Evolutionary conservation across 2,113 vertebrate species (phyloP), one percentile per base, ranked within the genome.

Genomic region (Tragelaphus strepsiceros): DNA sequence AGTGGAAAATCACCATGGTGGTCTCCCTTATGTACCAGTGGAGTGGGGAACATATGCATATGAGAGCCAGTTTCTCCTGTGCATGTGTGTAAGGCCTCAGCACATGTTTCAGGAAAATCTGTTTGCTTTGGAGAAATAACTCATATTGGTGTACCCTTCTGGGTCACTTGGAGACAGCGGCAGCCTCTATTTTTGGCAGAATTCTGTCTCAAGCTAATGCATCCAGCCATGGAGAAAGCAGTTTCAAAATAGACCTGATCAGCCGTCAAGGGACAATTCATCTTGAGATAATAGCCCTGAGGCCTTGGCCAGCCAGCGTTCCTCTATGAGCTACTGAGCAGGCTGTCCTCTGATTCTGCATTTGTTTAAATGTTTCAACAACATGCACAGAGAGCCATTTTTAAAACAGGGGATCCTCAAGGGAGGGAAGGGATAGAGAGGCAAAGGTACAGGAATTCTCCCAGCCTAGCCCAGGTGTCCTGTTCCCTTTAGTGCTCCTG

Each of bases 101-200:
- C 46, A 64, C 10, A 43, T 11, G n/a, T 77, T 81, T 64, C 30
- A 35, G 59, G 81, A 15, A 54, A 43, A 26, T 43, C 39, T 51
- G 71, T 81, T 87, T 54, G 56, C 56, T 95, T 71, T 74, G 61
- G 61, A 83, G 49, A 90, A 83, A 16, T 43, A 49, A 15, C 15
- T 77, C 28, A 21, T 43, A 17, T 30, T 62, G 9, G 24, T 56
- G 77, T 74, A 32, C 22, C 61, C 35, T 64, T 64, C 32, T 24
- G 49, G 46, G 49, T 83, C 62, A 28, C 10, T 39, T 43, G 56
- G 43, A 82, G n/a, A 64, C 43, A 87, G 58, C 92, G 12, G 9
- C 56, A 87, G 19, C 71, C 74, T 92, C 67, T 93, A 2, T 64
- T 95, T 90, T 87, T 71, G 86, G 56, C 30, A 62, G 86, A 39